Evolutionary conservation across 2,113 vertebrate species (phyloP).

Genomic region (Artemisiospiza belli): DNA sequence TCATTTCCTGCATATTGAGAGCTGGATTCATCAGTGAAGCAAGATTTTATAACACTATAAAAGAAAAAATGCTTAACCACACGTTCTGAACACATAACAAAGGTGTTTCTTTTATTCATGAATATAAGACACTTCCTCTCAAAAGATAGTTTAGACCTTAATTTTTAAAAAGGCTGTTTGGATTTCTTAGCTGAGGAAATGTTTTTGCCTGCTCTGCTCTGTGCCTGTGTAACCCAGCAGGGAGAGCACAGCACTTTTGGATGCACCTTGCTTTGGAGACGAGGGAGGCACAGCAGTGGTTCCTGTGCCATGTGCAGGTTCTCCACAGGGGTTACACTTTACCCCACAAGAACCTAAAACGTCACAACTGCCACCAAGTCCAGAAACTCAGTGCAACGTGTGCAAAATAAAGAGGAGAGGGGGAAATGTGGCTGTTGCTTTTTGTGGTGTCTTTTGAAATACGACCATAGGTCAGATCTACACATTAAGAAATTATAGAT

Average conservation of each 20-base stretch:
- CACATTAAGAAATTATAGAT: neutral
- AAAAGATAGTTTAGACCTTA: neutral
- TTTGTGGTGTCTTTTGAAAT: neutral
- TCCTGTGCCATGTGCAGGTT: neutral
- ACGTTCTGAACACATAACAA: neutral
- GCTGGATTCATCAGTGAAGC: neutral
- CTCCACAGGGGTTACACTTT: conserved; percentile 9
- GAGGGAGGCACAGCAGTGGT: neutral
- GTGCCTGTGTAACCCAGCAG: neutral
- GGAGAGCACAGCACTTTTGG: neutral
- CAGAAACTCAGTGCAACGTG: neutral
- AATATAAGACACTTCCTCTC: neutral
- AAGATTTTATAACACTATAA: neutral
- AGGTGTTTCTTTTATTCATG: neutral
- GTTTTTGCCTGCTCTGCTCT: neutral
- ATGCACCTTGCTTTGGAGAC: neutral
- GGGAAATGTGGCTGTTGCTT: neutral
- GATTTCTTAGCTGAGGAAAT: neutral
- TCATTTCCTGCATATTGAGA: neutral
- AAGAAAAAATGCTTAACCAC: neutral
- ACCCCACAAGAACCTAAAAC: conserved; percentile 13
- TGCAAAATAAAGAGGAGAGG: neutral
- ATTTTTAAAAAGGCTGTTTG: conserved; percentile 14
- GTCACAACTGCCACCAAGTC: neutral
- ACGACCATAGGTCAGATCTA: neutral